Percentiles rank a stretch among this genome's conserved stretches.
Evolutionary conservation across 2,888 invertebrate genomes (phyloP).

Genomic region (Trichogramma dendrolimi): DNA sequence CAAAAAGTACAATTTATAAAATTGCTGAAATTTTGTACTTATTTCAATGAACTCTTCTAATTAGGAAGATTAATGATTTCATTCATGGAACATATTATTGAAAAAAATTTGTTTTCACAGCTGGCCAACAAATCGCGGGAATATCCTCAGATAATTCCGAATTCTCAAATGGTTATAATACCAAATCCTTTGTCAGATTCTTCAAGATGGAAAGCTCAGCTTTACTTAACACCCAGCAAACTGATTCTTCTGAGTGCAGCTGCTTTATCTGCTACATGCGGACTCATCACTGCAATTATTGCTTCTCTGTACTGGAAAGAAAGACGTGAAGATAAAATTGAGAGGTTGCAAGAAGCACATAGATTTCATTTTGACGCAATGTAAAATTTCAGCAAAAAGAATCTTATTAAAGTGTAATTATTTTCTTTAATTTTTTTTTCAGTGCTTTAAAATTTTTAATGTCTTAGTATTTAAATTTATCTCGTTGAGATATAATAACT

Average conservation of each 20-base stretch:
- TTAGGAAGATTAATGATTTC: conserved; percentile 12
- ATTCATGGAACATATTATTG: neutral
- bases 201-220: conserved; percentile 79
- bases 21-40: neutral
- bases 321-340: conserved; percentile 73
- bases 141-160: conserved; percentile 93
- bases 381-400: conserved; percentile 52
- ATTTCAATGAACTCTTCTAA: conserved; percentile 19
- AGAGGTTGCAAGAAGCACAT: conserved; percentile 74
- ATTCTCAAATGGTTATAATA: conserved; percentile 94
- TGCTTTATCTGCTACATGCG: conserved; percentile 80
- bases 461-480: no score
- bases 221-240: conserved; percentile 93
- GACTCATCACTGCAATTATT: conserved; percentile 80
- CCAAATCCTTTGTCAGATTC: conserved; percentile 78
- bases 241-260: conserved; percentile 87
- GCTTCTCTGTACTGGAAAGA: conserved; percentile 87
- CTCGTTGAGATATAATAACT: conserved; percentile 3
- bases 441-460: no score
- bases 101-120: conserved; percentile 30
- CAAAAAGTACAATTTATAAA: no score
- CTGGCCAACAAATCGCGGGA: conserved; percentile 56
- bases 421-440: no score
- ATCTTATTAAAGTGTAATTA: neutral
- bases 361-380: conserved; percentile 84